Base-by-base conservation (phyloP, 2,113 vertebrate species). In the Procavia capensis region DNA sequence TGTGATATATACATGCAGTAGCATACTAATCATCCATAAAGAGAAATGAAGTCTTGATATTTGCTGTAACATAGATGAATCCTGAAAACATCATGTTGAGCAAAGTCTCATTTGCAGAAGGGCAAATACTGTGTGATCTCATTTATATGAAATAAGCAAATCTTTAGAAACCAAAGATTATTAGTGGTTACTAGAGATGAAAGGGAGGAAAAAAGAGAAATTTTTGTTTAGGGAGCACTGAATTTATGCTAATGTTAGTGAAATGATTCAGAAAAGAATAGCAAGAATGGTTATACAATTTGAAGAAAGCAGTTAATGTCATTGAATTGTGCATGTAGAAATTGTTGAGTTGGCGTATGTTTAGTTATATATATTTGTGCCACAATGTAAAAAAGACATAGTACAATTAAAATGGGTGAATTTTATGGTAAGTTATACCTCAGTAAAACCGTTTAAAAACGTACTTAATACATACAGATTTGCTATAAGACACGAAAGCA, bases 391-490 rank as follows among this genome's bases (percentile, higher is more conserved):
- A 89, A 86, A 96, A 31, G 31, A 34, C 9, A 50, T 79, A 50
- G 14, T 34, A 34, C 16, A 31, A 13, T 76, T 76, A 47, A 76
- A 43, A 16, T 25, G 13, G 41, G 14, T 74, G 31, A 78, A 47
- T 85, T 78, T 17, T 88, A 22, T 93, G 17, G 27, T 88, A 85
- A 85, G 85, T 88, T 74, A 91, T 93, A 86, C 1, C 59, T 91
- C 22, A 82, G 2, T 94, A 88, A 66, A 91, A 41, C n/a, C 80
- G 9, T 85, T 88, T 89, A 20, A 70, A 95, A 75, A 79, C 81
- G 41, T 78, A 34, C 88, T 92, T 92, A 92, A 85, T 64, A 13
- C 95, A 34, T 89, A 64, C 79, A 86, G 68, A 95, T 36, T 29
- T 96, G 5, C 63, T 95, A 8, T 10, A 95, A 80, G 54, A 79